Evolutionary conservation across 2,797 vertebrate genomes (phyloP).

Genomic region (Loris lydekkerianus): DNA sequence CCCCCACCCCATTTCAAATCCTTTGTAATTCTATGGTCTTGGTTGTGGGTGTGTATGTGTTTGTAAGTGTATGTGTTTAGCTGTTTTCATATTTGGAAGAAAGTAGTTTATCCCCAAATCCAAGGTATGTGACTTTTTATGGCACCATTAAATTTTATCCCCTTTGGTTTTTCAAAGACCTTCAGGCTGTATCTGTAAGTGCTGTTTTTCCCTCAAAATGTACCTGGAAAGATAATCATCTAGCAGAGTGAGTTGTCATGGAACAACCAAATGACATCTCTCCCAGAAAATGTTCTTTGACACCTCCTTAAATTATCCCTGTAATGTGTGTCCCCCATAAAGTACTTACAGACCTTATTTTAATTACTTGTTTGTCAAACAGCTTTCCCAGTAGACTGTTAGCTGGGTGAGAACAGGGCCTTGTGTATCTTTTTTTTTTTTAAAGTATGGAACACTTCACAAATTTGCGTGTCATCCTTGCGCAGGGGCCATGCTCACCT

Average conservation of each 20-base stretch:
- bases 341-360: not conserved
- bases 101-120: not conserved
- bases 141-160: not conserved
- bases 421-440: not conserved
- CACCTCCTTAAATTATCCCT: not conserved
- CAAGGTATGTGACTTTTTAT: not conserved
- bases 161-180: not conserved
- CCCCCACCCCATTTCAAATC: not conserved
- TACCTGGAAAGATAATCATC: not conserved
- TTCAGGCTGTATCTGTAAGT: not conserved
- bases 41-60: not conserved
- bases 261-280: not conserved
- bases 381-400: not conserved
- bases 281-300: slow-evolving; percentile 15
- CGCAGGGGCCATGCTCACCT: no score
- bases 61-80: not conserved
- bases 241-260: not conserved
- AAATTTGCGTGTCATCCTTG: no score
- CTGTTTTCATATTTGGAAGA: slow-evolving; percentile 24
- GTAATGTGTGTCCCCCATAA: not conserved
- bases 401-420: not conserved
- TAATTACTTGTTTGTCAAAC: not conserved
- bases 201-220: not conserved
- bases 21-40: not conserved
- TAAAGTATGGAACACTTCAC: no score